Percentiles rank a stretch among this genome's conserved stretches.
These are phyloP conservation scores for Coracias cyanogaster DNA, from an alignment of 2,797 vertebrate genomes.

Conservation along the genomic window DNA sequence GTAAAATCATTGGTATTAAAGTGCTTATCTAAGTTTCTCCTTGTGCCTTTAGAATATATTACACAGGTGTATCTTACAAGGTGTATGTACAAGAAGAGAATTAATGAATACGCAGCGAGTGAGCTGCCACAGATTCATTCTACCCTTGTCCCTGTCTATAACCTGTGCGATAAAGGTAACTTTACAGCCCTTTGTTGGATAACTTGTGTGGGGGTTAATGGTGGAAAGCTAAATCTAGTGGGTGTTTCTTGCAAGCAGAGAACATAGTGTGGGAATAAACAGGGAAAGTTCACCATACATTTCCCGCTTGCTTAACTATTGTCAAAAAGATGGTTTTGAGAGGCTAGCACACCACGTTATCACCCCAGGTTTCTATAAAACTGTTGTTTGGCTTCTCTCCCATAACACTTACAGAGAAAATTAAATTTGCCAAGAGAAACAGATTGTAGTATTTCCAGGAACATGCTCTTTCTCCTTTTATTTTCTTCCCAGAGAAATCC, in stretches of 20 bases:
- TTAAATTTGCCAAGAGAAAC: slow-evolving; percentile 42
- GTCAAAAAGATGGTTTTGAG: neutral
- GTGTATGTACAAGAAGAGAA: neutral
- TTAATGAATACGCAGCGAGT: neutral
- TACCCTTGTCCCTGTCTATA: neutral
- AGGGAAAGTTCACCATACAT: neutral
- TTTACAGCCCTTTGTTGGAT: neutral
- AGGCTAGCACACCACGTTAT: neutral
- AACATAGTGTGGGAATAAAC: neutral
- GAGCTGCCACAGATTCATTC: neutral
- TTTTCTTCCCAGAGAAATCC: neutral
- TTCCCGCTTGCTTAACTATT: neutral
- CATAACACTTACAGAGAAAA: slow-evolving; percentile 18
- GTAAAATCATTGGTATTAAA: neutral
- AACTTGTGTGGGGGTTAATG: neutral
- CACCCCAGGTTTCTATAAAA: neutral
- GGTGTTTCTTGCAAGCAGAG: neutral
- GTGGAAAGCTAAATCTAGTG: neutral
- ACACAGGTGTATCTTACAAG: neutral
- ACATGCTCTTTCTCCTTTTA: neutral
- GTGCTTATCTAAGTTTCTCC: neutral
- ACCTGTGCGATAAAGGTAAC: neutral
- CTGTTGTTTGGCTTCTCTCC: neutral
- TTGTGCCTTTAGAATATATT: neutral
- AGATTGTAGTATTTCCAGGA: slow-evolving; percentile 25